These are phyloP conservation scores for Austrolebias charrua DNA, from an alignment of 2,797 vertebrate species.

Conservation along the genomic window DNA sequence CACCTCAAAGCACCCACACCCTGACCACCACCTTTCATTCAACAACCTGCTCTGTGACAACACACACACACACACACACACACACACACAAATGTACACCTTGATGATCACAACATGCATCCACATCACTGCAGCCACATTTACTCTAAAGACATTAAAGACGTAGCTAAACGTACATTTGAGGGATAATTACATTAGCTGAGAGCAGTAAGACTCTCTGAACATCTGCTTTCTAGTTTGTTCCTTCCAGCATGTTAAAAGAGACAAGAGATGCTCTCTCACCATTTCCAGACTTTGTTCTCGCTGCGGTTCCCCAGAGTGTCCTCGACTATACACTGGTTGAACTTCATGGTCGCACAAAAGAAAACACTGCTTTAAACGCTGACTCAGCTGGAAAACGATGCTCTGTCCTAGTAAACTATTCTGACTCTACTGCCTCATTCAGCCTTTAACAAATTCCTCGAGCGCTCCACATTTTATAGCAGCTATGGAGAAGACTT, in stretches of 20 bases:
- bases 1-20: constrained; percentile 40
- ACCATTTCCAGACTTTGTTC: constrained; percentile 81
- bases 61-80: no score
- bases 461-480: constrained; percentile 4
- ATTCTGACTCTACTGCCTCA: constrained; percentile 22
- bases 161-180: no score
- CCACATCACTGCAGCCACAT: no score
- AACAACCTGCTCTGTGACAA: background rate
- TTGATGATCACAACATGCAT: no score
- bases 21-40: constrained; percentile 28
- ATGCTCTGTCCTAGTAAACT: constrained; percentile 19
- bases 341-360: constrained; percentile 79
- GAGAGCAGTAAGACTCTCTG: background rate
- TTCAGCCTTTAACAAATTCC: constrained; percentile 36
- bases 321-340: constrained; percentile 59
- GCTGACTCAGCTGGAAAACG: constrained; percentile 26
- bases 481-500: constrained; percentile 10
- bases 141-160: no score
- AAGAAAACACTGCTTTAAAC: constrained; percentile 17
- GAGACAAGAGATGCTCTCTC: constrained; percentile 36
- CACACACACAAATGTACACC: no score
- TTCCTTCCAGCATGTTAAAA: constrained; percentile 3
- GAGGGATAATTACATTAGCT: no score
- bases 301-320: constrained; percentile 29
- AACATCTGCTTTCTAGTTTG: constrained; percentile 5